Evolutionary conservation across 1,140 invertebrate genomes (phyloP), one percentile per base, ranked within the genome.

Genomic region (Musca vetustissima): DNA sequence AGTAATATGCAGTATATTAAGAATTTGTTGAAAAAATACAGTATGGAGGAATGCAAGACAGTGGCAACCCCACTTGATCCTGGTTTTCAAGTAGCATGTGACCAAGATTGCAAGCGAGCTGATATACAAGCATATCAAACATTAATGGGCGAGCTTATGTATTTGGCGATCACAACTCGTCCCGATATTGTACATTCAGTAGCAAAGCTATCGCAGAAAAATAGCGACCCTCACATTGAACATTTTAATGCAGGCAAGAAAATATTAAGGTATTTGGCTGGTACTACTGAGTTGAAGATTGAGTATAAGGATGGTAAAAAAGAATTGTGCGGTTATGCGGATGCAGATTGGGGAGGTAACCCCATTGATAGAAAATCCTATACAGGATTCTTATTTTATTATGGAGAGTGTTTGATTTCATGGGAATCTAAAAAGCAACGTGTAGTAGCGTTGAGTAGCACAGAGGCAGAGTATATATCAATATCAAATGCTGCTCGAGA

Each of bases 401-500:
- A 81, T 49, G 73, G 67, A 66, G 76, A 50, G 68, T 85, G 17
- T 73, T 77, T 14, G 13, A 24, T 57, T 4, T 57, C 53, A 21
- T 86, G 84, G 85, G 71, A 72, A 50, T 80, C 75, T 21, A 77
- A 74, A 49, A 84, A 84, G 70, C 86, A 86, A 77, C 64, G 69
- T 59, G 74, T 76, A 19, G 82, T 85, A 7, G 80, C 84, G 24
- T 74, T 85, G 47, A 85, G 84, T 8, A 82, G 81, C 8, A 85
- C 83, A 47, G 84, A 86, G 68, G 78, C 84, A 7, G 83, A 86
- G 73, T 86, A 85, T 69, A 76, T 86, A 7, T 82, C 83, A n/a
- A 70, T 81, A 7, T 69, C 76, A 49, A 73, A 77, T 69, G 80
- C 77, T 1, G n/a, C n/a, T n/a, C n/a, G n/a, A n/a, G n/a, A n/a